Conservation (phyloP, 2,888 invertebrate genomes). For the Seira musarum region DNA sequence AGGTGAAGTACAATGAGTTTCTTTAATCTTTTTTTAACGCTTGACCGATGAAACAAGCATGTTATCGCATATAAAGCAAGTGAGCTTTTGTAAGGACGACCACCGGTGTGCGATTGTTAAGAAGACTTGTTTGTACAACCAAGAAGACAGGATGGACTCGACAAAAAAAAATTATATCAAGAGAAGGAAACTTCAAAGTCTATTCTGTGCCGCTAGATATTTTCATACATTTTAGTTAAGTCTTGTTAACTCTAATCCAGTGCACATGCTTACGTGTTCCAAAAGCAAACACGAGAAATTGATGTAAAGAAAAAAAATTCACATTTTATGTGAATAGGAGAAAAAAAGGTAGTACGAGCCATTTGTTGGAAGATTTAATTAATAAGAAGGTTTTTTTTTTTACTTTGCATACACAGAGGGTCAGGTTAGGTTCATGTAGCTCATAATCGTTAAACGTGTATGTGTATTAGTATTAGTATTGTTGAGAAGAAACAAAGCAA, state of each 20-base stretch:
- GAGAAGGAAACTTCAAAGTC: background rate
- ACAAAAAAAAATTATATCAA: background rate
- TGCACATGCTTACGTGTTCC: background rate
- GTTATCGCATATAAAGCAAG: constrained; percentile 43
- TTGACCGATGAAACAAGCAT: constrained; percentile 53
- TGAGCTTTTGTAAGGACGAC: constrained; percentile 33
- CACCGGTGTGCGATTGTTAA: constrained; percentile 7
- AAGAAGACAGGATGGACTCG: constrained; percentile 40
- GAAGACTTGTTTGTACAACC: constrained; percentile 38
- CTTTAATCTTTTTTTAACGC: constrained; percentile 43
- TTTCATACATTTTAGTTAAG: background rate
- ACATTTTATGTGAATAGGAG: constrained; percentile 2
- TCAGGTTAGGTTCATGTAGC: background rate
- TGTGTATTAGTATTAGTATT: too few species aligned
- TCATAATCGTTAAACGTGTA: background rate
- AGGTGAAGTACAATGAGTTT: constrained; percentile 20
- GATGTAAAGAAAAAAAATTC: background rate
- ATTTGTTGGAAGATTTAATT: constrained; percentile 56
- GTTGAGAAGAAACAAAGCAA: background rate
- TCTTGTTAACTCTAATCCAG: background rate
- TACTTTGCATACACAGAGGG: background rate
- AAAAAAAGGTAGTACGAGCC: constrained; percentile 32
- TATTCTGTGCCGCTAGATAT: constrained; percentile 14
- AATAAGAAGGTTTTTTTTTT: constrained; percentile 52
- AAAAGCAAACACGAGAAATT: too few species aligned